Conservation (phyloP, 2,888 invertebrate species). For the Drosophila meridionalis region DNA sequence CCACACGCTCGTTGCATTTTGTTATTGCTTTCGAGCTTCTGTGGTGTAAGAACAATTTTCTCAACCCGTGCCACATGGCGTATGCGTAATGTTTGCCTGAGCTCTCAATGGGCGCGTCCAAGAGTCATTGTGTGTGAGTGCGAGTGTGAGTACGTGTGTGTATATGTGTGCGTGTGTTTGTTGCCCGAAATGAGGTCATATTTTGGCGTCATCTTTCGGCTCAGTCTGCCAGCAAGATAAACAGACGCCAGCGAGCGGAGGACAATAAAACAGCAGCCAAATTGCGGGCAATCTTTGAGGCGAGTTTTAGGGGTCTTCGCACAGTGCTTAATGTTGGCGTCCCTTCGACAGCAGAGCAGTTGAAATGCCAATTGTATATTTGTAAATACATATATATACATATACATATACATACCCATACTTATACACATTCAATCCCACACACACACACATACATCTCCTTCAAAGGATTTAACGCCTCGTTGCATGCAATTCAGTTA, state of each 20-base stretch:
- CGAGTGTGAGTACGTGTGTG: conserved; percentile 11
- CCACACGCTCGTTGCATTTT: conserved; percentile 31
- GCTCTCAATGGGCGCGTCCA: conserved; percentile 1
- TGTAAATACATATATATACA: neutral
- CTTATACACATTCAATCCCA: neutral
- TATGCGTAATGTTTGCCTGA: conserved; percentile 60
- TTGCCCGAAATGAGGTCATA: conserved; percentile 71
- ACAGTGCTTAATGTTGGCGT: conserved; percentile 16
- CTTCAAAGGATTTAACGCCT: conserved; percentile 64
- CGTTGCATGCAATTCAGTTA: conserved; percentile 68
- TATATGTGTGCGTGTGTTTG: conserved; percentile 23
- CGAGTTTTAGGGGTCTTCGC: conserved; percentile 19
- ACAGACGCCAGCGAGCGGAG: conserved; percentile 30
- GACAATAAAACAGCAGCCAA: conserved; percentile 59
- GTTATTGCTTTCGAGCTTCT: conserved; percentile 28
- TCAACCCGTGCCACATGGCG: conserved; percentile 43
- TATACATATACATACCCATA: neutral
- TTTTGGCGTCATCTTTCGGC: conserved; percentile 68
- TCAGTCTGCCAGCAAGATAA: conserved; percentile 45
- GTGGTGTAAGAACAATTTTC: conserved; percentile 15
- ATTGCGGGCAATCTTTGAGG: conserved; percentile 7
- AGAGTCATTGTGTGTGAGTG: conserved; percentile 11
- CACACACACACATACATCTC: neutral
- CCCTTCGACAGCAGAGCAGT: neutral
- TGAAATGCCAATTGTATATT: neutral